These are phyloP conservation scores for Actinostola sp. DNA, from an alignment of 92 coral and sea anemone species.

Conservation along the genomic window DNA sequence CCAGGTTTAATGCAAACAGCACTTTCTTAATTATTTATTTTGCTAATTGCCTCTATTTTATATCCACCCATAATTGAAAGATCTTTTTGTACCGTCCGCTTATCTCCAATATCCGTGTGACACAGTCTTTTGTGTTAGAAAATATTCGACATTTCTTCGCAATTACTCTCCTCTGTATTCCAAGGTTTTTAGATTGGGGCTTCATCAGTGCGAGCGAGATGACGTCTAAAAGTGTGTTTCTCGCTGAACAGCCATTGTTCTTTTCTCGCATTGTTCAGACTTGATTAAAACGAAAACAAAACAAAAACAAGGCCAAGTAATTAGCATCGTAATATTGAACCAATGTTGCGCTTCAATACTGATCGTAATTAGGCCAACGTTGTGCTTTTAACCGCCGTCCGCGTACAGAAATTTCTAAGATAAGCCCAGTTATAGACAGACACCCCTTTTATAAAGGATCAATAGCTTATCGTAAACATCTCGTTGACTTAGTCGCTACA, in stretches of 20 bases:
- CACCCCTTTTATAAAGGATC: too few species aligned
- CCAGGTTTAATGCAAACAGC: slow-evolving; percentile 12
- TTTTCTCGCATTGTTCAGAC: not conserved
- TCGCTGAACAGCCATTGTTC: not conserved
- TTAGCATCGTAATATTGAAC: slow-evolving; percentile 22
- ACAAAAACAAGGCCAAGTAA: slow-evolving; percentile 17
- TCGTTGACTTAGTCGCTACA: not conserved
- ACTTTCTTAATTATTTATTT: slow-evolving; percentile 40
- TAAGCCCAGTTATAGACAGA: too few species aligned
- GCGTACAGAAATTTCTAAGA: too few species aligned
- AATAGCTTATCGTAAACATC: not conserved
- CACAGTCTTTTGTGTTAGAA: not conserved
- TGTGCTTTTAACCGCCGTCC: slow-evolving; percentile 7
- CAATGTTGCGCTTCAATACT: slow-evolving; percentile 12
- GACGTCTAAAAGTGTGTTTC: not conserved
- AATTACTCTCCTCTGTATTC: too few species aligned
- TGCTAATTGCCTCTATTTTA: slow-evolving; percentile 39
- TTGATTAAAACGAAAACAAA: not conserved
- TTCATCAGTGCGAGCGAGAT: not conserved
- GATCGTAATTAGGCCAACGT: slow-evolving; percentile 11
- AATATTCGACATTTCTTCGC: too few species aligned
- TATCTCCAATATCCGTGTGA: slow-evolving; percentile 9
- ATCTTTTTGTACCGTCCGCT: slow-evolving; percentile 19
- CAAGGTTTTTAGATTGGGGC: not conserved
- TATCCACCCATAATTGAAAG: slow-evolving; percentile 22